Evolutionary conservation across 2,797 vertebrate genomes (phyloP), one percentile per base, ranked within the genome.

Genomic region (Cryptoblepharus egeriae): DNA sequence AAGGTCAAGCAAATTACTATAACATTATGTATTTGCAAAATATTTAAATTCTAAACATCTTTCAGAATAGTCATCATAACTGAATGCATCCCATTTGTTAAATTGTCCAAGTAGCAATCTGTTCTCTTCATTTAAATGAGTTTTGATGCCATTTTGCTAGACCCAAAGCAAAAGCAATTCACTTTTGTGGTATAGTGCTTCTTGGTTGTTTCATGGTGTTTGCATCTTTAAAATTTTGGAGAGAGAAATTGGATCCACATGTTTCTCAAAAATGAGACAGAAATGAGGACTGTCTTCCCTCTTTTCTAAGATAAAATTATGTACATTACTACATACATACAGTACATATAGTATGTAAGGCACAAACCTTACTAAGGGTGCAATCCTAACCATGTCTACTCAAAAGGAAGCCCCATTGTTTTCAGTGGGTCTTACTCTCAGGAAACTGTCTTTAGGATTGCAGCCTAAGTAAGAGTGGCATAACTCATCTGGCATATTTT

Each of bases 21-120:
- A 68, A 2, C 16, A 58, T 39, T 18, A 88, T 73, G 60, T 6
- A 52, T 12, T 28, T 74, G 16, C 10, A 69, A 79, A 82, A 81
- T 32, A 42, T 0, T 2, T 57, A 86, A 64, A n/a, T 13, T 4
- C 15, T 16, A 13, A 15, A 30, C 63, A 64, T 15, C 30, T 64
- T 28, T 32, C n/a, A 30, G 63, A 64, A 55, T 69, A 75, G 37
- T 10, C 80, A 20, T 61, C 1, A 30, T 28, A 4, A 28, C 77
- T 81, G 68, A 82, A 85, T 79, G 82, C 32, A 28, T 1, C 30
- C 28, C 28, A 18, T 45, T 80, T 24, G 26, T 26, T 61, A 10
- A 61, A 61, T 28, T 8, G 57, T 28, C 28, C 70, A 28, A 79
- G 75, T 55, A 49, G n/a, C 37, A 80, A 75, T 24, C 30, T 2